phyloP scores from a whole-genome alignment of 2,888 invertebrate species.

The Imbricaverruca yamaguchii region DNA sequence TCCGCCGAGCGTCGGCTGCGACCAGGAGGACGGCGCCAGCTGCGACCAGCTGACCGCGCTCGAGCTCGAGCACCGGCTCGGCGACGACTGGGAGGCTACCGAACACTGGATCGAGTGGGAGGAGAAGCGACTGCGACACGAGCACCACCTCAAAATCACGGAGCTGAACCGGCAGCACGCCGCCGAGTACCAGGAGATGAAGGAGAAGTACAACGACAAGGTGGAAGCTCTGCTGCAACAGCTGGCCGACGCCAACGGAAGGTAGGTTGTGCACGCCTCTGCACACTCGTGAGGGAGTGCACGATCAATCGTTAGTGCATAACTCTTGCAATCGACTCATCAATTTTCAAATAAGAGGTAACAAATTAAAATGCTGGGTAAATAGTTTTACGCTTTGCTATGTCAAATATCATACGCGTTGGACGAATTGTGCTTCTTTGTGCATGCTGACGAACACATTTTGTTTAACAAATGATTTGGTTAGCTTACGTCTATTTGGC shows the following conservation, averaged over 20 bases:
- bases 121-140: conserved; percentile 57
- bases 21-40: conserved; percentile 49
- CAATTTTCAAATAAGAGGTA: no score
- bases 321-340: no score
- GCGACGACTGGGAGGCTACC: conserved; percentile 17
- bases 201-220: conserved; percentile 65
- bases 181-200: conserved; percentile 63
- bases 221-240: conserved; percentile 41
- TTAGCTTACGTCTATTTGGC: no score
- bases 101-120: conserved; percentile 44
- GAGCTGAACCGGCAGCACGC: conserved; percentile 35
- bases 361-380: no score
- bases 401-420: no score
- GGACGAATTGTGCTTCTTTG: no score
- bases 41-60: conserved; percentile 39
- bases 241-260: conserved; percentile 41
- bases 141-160: conserved; percentile 53
- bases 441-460: no score
- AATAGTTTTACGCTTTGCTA: no score
- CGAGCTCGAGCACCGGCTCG: conserved; percentile 32
- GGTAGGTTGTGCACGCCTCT: conserved; percentile 35
- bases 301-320: no score
- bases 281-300: no score
- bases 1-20: conserved; percentile 66
- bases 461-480: no score